These are phyloP conservation scores for Gadus macrocephalus DNA, from an alignment of 2,113 vertebrate genomes.

Conservation along the genomic window DNA sequence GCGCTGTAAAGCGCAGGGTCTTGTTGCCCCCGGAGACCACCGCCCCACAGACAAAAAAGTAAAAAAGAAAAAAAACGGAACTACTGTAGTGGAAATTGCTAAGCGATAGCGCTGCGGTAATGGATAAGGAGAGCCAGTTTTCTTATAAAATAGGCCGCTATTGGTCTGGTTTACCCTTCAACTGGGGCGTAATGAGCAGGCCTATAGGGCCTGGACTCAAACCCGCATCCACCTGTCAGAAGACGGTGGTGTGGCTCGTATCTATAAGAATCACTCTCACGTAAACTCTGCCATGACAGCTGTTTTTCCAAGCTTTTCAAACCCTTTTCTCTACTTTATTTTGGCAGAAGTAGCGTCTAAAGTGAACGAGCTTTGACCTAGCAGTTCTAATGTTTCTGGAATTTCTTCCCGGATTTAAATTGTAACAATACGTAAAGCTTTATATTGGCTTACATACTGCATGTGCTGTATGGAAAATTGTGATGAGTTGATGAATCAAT, in stretches of 20 bases:
- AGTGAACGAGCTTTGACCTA: neutral
- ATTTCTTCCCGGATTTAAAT: neutral
- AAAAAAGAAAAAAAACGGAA: neutral
- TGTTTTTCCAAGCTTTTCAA: neutral
- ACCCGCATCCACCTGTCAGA: slow-evolving; percentile 21
- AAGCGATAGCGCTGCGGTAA: slow-evolving; percentile 36
- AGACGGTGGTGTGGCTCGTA: slow-evolving; percentile 5
- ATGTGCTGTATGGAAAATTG: neutral
- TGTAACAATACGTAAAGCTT: neutral
- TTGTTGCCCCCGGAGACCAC: no score
- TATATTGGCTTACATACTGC: neutral
- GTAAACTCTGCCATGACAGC: neutral
- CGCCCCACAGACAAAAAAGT: neutral
- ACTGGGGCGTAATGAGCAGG: neutral
- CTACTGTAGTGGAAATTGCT: slow-evolving; percentile 24
- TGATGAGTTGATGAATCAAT: neutral
- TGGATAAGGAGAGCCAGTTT: slow-evolving; percentile 20
- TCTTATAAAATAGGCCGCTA: no score
- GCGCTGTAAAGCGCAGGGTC: no score
- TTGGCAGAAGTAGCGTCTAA: neutral
- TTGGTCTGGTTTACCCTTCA: neutral
- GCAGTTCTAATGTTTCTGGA: neutral
- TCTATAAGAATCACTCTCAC: slow-evolving; percentile 22
- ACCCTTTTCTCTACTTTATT: neutral
- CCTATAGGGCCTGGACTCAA: neutral